Evolutionary conservation across 2,113 vertebrate species (phyloP).

Genomic region (Nasalis larvatus): DNA sequence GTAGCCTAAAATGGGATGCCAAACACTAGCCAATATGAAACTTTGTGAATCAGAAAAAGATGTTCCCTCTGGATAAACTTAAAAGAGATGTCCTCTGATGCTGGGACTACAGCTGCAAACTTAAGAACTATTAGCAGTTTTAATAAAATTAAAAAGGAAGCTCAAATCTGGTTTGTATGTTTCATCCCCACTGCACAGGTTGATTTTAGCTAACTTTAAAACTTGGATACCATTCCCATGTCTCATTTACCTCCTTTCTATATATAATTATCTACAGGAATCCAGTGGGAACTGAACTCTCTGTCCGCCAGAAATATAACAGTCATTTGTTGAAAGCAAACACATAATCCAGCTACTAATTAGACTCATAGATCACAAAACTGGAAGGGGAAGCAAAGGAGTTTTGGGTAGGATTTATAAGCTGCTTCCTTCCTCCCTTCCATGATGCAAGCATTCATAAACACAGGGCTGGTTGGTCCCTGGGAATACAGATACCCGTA

Average conservation of each 20-base stretch:
- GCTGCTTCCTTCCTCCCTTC: not conserved
- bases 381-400: not conserved
- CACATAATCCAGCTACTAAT: not conserved
- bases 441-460: not conserved
- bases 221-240: not conserved
- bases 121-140: conserved; percentile 9
- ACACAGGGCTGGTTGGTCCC: not conserved
- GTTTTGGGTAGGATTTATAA: not conserved
- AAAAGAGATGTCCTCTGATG: not conserved
- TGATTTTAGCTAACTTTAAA: conserved; percentile 16
- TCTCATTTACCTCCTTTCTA: conserved; percentile 1
- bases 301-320: not conserved
- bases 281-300: not conserved
- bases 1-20: not conserved
- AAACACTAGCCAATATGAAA: not conserved
- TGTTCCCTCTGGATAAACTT: not conserved
- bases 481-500: not conserved
- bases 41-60: conserved; percentile 26
- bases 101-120: not conserved
- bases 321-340: not conserved
- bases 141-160: conserved; percentile 35
- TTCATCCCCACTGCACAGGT: not conserved
- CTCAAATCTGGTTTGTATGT: not conserved
- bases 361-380: not conserved
- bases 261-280: conserved; percentile 14